These are phyloP conservation scores for Myocastor coypus DNA, from an alignment of 2,113 vertebrate species.

Conservation along the genomic window DNA sequence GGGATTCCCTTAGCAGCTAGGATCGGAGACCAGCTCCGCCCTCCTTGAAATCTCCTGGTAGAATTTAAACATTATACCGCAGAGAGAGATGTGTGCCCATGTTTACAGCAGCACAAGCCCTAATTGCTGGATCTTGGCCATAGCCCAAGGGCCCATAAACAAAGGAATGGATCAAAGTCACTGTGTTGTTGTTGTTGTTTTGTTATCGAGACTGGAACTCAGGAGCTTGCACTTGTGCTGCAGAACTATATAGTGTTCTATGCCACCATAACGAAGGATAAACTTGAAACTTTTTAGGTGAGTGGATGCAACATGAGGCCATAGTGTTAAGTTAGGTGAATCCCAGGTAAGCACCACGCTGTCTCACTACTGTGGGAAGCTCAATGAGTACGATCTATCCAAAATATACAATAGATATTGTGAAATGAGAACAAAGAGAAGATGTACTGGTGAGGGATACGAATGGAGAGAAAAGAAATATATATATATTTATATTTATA, in stretches of 20 bases:
- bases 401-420: not conserved
- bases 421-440: not conserved
- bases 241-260: too few species aligned
- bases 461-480: not conserved
- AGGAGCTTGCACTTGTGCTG: too few species aligned
- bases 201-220: too few species aligned
- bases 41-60: not conserved
- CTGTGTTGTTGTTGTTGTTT: too few species aligned
- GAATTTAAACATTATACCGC: not conserved
- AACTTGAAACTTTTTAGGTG: not conserved
- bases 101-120: not conserved
- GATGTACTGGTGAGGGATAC: too few species aligned
- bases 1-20: not conserved
- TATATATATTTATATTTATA: too few species aligned
- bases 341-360: not conserved
- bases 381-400: not conserved
- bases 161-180: too few species aligned
- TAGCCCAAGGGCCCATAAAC: too few species aligned
- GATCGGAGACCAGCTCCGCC: not conserved
- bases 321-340: not conserved
- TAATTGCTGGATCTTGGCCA: not conserved
- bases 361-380: not conserved
- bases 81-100: not conserved
- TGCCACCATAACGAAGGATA: not conserved
- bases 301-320: not conserved